Evolutionary conservation across 2,888 invertebrate genomes (phyloP).

Genomic region (Hipparchia semele): DNA sequence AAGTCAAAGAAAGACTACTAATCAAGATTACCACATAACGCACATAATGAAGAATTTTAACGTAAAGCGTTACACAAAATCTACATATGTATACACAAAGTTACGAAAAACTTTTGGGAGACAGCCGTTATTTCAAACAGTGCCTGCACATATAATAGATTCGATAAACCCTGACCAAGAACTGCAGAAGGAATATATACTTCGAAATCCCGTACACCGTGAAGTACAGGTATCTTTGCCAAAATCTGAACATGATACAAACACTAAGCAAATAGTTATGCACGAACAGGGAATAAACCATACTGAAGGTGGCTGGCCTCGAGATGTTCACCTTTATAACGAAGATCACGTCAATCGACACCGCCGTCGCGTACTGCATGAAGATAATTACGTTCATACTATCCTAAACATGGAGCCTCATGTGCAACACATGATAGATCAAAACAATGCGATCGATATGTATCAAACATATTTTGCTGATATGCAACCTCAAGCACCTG

Average conservation of each 20-base stretch:
- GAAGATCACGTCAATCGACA: constrained; percentile 88
- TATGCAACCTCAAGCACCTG: constrained; percentile 73
- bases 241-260: constrained; percentile 80
- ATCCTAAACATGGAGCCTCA: constrained; percentile 81
- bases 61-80: constrained; percentile 59
- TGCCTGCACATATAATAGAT: constrained; percentile 68
- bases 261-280: constrained; percentile 84
- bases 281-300: constrained; percentile 87
- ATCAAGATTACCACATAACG: constrained; percentile 19
- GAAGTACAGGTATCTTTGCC: constrained; percentile 73
- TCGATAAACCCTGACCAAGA: constrained; percentile 66
- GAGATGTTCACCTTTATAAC: constrained; percentile 85
- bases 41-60: constrained; percentile 34
- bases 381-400: constrained; percentile 87
- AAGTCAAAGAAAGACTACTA: constrained; percentile 14
- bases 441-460: constrained; percentile 92
- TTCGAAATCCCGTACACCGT: constrained; percentile 79
- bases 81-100: constrained; percentile 75
- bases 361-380: constrained; percentile 90
- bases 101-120: constrained; percentile 76
- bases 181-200: constrained; percentile 69
- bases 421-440: constrained; percentile 86
- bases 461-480: constrained; percentile 89
- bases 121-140: constrained; percentile 72
- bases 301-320: constrained; percentile 93